A percentile compares a stretch with the other conserved stretches of the same genome.
These are phyloP conservation scores for Bambusicola thoracicus DNA, from an alignment of 2,113 vertebrate genomes.

Conservation along the genomic window DNA sequence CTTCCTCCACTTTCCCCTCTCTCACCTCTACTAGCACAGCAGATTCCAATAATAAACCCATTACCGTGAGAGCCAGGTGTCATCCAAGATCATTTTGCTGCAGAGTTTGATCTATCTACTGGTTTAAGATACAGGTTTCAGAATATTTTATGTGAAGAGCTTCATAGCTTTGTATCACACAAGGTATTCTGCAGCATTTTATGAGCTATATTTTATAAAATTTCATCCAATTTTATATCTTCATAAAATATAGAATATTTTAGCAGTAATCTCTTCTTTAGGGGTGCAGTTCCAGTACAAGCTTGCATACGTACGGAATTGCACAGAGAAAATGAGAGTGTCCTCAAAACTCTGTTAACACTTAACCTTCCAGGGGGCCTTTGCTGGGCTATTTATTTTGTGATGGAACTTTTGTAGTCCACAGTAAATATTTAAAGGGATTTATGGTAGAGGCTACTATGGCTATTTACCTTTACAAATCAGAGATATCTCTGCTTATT, in stretches of 20 bases:
- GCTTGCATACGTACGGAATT: not conserved
- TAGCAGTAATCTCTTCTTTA: conserved; percentile 13
- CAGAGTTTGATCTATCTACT: conserved; percentile 42
- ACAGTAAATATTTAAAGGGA: not conserved
- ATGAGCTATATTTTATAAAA: conserved; percentile 42
- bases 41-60: conserved; percentile 67
- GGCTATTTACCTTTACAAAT: not conserved
- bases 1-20: not conserved
- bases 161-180: conserved; percentile 26
- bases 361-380: not conserved
- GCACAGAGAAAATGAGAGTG: not conserved
- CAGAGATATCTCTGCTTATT: not conserved
- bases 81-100: conserved; percentile 62
- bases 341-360: conserved; percentile 24
- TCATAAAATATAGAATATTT: not conserved
- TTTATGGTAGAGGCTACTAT: not conserved
- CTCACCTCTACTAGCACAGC: conserved; percentile 12
- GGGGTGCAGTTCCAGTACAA: not conserved
- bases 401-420: not conserved
- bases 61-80: conserved; percentile 59
- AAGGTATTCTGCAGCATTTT: conserved; percentile 41
- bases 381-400: conserved; percentile 10
- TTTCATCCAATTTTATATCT: not conserved
- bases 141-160: conserved; percentile 46
- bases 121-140: conserved; percentile 36